Base-by-base conservation (phyloP, 1,140 invertebrate species). In the Homarus americanus region DNA sequence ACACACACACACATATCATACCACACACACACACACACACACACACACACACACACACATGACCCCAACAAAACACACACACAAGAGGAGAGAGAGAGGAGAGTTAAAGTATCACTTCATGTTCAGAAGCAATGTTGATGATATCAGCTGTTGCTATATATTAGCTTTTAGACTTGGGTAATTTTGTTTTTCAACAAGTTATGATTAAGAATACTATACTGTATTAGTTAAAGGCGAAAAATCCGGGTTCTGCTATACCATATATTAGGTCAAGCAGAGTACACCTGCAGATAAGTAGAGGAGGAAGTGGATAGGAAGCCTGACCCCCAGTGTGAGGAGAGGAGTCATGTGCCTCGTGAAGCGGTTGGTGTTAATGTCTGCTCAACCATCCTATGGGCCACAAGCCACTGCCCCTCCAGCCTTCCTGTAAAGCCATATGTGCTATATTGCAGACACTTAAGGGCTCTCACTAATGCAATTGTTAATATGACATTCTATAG, bases 321-420 rank as follows among this genome's bases (percentile, higher is more conserved):
- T 87, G 86, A 69, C 86, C 85, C 84, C 86, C 53, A 87, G 86
- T 87, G 86, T 87, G 86, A 78, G 86, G 41, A 63, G 53, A 38
- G 53, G 44, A 82, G 44, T 82, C 32, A n/a, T 82, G 24, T 38
- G 58, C 38, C 53, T 40, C 63, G n/a, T 63, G 44, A 63, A 40
- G 17, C 66, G 49, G 17, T 32, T 32, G n/a, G 40, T 58, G 28
- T 40, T 28, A 76, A 24, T 38, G 72, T 58, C 36, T 84, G 79
- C 79, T 82, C 79, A 82, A 38, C 49, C 49, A 63, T 58, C 24
- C 9, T 32, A 82, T 24, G 28, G 79, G 79, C 49, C 44, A 34
- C 79, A 63, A 63, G 49, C 79, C 79, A 82, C 79, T 82, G 49
- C 79, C 79, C 79, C 79, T 82, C 79, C 79, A 38, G 79, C 44